These are phyloP conservation scores for Lepus timidus DNA, from an alignment of 2,113 vertebrate species.

Conservation along the genomic window DNA sequence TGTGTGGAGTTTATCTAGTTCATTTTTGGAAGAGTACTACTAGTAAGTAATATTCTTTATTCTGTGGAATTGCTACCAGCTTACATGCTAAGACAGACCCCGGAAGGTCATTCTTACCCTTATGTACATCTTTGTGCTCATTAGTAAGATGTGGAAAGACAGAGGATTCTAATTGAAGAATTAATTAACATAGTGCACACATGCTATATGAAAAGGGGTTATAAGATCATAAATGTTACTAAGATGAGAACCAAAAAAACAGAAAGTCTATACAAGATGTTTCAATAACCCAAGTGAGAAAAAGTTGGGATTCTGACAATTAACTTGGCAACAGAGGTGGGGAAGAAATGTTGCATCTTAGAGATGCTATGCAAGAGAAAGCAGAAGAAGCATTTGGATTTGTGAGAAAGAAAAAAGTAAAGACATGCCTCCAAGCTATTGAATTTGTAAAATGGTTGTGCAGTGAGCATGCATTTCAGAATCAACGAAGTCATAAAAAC, in stretches of 20 bases:
- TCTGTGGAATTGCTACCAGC: background rate
- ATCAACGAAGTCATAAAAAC: background rate
- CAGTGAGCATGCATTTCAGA: background rate
- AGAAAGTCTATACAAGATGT: background rate
- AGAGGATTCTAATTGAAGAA: background rate
- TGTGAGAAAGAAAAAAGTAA: background rate
- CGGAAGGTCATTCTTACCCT: too few relatives aligned
- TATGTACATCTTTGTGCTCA: too few relatives aligned
- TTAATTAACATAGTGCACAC: background rate
- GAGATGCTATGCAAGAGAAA: background rate
- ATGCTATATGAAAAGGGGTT: background rate
- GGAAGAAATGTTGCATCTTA: background rate
- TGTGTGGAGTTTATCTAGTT: background rate
- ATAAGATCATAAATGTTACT: background rate
- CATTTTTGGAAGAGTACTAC: background rate
- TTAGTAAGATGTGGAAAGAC: background rate
- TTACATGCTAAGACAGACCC: background rate
- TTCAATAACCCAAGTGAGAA: background rate
- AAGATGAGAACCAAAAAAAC: background rate
- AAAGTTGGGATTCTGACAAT: background rate
- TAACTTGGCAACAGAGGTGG: constrained; percentile 4
- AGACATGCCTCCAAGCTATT: background rate
- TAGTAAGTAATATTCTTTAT: background rate
- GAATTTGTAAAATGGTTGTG: background rate
- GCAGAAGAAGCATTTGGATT: background rate